Evolutionary conservation across 2,113 vertebrate species (phyloP), one percentile per base, ranked within the genome.

Genomic region (Ursus arctos): DNA sequence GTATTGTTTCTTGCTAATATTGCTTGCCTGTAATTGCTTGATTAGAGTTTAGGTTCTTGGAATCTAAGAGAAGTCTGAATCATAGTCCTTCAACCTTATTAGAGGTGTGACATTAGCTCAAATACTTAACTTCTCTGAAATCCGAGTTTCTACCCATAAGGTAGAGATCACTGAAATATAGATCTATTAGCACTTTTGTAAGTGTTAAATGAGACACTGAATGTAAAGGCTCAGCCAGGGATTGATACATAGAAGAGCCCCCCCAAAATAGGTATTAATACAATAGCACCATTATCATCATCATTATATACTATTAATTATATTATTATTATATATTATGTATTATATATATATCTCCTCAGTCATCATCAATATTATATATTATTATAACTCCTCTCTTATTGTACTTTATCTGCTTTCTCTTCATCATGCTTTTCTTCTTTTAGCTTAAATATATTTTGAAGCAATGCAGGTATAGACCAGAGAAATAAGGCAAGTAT

Each of bases 31-130:
- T 63, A 87, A 85, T 71, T 72, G 10, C 4, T n/a, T 97, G 59
- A 76, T 85, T 88, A 57, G 82, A 53, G 26, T 31, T 69, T 94
- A 47, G 14, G 16, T 7, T 95, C 26, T 47, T 18, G 82, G 19
- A 82, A 65, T 97, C 65, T 85, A 33, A 77, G 18, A 67, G 76
- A 26, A 91, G 57, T 84, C 24, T 94, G 51, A 94, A 36, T 94
- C 26, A 31, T 36, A 92, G 40, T 57, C 76, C 33, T 81, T 92
- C 33, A 77, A 4, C 31, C 43, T 94, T 93, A 15, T 3, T 57
- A 84, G 33, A 87, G 6, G 15, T 79, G 7, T 92, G 19, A 40
- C 71, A 81, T 84, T 74, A 63, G 16, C 96, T 95, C 40, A 76
- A 40, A 93, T 21, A 63, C 4, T 31, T 76, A 71, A 61, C n/a